A percentile compares a stretch with the other conserved stretches of the same genome.
phyloP scores from a whole-genome alignment of 2,113 vertebrate genomes.

The Bos taurus region DNA sequence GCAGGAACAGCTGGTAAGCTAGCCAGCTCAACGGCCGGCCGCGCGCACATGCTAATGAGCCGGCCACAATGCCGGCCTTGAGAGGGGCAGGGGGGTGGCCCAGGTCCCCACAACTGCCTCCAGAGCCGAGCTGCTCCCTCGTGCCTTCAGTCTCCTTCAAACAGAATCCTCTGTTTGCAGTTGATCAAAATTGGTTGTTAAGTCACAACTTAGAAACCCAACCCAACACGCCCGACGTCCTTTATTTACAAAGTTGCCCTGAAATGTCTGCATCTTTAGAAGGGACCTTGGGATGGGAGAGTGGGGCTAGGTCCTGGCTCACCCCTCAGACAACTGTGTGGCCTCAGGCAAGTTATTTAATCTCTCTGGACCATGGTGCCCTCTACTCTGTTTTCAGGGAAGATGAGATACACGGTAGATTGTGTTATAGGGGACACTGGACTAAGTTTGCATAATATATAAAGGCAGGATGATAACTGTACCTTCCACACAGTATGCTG shows the following conservation, averaged over 20 bases:
- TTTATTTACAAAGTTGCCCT: conserved; percentile 12
- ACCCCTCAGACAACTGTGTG: neutral
- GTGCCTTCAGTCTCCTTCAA: conserved; percentile 66
- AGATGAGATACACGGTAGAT: neutral
- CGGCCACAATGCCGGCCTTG: conserved; percentile 69
- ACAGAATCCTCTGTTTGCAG: conserved; percentile 1
- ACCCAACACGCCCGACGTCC: neutral
- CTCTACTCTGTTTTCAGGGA: neutral
- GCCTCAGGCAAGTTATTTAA: neutral
- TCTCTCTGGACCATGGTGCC: neutral
- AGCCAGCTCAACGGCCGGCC: conserved; percentile 80
- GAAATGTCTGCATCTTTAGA: neutral
- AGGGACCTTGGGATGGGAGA: neutral
- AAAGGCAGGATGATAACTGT: neutral
- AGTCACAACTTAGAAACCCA: conserved; percentile 31
- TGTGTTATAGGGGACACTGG: neutral
- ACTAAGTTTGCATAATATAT: neutral
- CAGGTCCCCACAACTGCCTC: conserved; percentile 46
- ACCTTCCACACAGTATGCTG: neutral
- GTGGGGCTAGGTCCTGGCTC: neutral
- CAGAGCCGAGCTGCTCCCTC: conserved; percentile 22
- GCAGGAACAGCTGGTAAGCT: conserved; percentile 99
- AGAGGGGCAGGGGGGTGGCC: conserved; percentile 43
- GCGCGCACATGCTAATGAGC: conserved; percentile 92
- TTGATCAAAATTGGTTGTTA: conserved; percentile 34